Conservation (phyloP, 2,113 vertebrate genomes). For the Atherinomorus stipes region DNA sequence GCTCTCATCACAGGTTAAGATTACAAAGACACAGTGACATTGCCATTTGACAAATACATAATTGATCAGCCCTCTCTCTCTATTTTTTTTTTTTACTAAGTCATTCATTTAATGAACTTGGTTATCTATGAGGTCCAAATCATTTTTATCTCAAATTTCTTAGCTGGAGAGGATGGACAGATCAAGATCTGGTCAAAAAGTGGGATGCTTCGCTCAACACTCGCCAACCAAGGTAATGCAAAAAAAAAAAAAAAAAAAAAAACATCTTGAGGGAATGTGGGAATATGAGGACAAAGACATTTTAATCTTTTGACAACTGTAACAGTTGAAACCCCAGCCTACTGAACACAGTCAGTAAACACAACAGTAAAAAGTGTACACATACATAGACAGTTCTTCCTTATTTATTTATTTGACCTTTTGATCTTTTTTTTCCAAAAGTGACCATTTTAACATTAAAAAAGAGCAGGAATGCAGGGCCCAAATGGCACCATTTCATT, state of each 20-base stretch:
- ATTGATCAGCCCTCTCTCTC: not conserved
- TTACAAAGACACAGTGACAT: not conserved
- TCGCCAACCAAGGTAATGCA: constrained; percentile 92
- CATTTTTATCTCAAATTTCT: constrained; percentile 40
- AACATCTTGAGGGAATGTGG: too few species aligned
- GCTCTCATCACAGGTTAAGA: constrained; percentile 92
- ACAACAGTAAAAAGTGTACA: not conserved
- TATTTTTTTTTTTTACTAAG: not conserved
- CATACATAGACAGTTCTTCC: not conserved
- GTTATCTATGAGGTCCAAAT: not conserved
- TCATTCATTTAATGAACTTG: not conserved
- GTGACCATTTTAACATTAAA: not conserved
- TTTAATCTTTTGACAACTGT: too few species aligned
- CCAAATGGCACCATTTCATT: too few species aligned
- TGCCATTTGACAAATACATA: not conserved
- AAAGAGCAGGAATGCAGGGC: too few species aligned
- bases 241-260: not conserved
- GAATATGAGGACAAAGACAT: too few species aligned
- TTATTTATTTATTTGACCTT: not conserved
- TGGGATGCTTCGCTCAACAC: constrained; percentile 96
- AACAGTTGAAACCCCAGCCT: too few species aligned
- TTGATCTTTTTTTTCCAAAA: not conserved
- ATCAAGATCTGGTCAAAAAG: constrained; percentile 99
- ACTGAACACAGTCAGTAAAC: too few species aligned
- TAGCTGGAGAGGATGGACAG: constrained; percentile 97